Base-by-base conservation (phyloP, 2,797 vertebrate species). In the Gephyroberyx darwinii region DNA sequence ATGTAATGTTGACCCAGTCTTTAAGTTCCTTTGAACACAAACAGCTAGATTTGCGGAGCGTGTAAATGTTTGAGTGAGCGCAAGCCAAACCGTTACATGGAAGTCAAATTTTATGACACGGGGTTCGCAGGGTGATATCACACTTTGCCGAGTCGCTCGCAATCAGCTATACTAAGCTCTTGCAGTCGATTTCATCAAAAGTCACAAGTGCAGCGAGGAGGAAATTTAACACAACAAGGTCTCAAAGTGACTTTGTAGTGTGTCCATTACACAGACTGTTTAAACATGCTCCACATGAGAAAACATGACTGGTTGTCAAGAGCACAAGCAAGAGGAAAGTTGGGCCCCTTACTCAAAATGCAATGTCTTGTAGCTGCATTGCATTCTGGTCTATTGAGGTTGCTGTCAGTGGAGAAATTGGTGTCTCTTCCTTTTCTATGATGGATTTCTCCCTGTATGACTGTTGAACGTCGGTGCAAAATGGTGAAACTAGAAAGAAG, bases 1-100 rank as follows among this genome's bases (percentile, higher is more conserved):
- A 82, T 70, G 82, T 77, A 74, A 84, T 78, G 84, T 80, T 82
- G 78, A 77, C 52, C 65, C 66, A 70, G 76, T 48, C 52, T 69
- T 39, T 31, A 50, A 77, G 72, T 30, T 65, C 35, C 31, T 74
- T 64, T 57, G 60, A 85, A 77, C 47, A 19, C 60, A 50, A 58
- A 58, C 60, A 41, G 43, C 41, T 26, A 35, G 55, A 56, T 68
- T 60, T 13, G 19, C 20, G 17, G 26, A 48, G 72, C 37, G 41
- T 75, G 60, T 22, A 60, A 69, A 69, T 52, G 68, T 76, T 77
- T 63, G 35, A n/a, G 52, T 9, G 65, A 47, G 8, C 1, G 4
- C 0, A 31, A 64, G 68, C 68, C 68, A 75, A 26, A 51, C 5
- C 4, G 47, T 57, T 47, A 56, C 52, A 81, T 8, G 20, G 9